Conservation (phyloP, 2,888 invertebrate species). For the Calliscelio sp. region DNA sequence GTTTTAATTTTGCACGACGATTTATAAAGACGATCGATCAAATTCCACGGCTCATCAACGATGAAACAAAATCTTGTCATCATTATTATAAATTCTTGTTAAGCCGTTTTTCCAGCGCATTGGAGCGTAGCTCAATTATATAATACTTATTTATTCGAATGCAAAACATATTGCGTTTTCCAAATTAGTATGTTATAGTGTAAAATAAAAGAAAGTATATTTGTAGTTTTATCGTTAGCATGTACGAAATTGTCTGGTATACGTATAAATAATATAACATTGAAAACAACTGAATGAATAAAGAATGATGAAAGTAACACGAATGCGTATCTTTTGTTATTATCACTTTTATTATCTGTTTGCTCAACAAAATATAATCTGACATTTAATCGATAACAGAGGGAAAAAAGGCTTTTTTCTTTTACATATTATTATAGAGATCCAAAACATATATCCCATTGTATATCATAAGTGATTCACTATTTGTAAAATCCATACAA, state of each 20-base stretch:
- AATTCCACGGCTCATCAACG: neutral
- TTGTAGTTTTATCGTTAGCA: constrained; percentile 60
- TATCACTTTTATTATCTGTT: neutral
- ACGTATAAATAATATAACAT: constrained; percentile 19
- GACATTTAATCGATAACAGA: neutral
- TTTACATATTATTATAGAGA: neutral
- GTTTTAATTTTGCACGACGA: neutral
- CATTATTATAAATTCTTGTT: neutral
- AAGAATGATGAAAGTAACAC: constrained; percentile 28
- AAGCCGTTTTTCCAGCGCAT: constrained; percentile 35
- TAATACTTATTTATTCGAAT: constrained; percentile 46
- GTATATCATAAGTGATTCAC: too few relatives aligned
- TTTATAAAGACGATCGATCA: neutral
- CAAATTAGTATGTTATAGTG: constrained; percentile 58
- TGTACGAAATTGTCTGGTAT: constrained; percentile 36
- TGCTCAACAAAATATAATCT: constrained; percentile 2
- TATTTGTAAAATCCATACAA: too few relatives aligned
- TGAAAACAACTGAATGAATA: constrained; percentile 35
- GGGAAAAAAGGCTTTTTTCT: too few relatives aligned
- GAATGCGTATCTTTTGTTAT: neutral
- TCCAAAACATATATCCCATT: too few relatives aligned
- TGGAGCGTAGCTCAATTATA: constrained; percentile 52
- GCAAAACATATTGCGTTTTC: constrained; percentile 39
- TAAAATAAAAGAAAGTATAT: constrained; percentile 66
- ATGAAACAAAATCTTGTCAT: constrained; percentile 8